These are phyloP conservation scores for Wasmannia auropunctata DNA, from an alignment of 1,140 invertebrate genomes.

Conservation along the genomic window DNA sequence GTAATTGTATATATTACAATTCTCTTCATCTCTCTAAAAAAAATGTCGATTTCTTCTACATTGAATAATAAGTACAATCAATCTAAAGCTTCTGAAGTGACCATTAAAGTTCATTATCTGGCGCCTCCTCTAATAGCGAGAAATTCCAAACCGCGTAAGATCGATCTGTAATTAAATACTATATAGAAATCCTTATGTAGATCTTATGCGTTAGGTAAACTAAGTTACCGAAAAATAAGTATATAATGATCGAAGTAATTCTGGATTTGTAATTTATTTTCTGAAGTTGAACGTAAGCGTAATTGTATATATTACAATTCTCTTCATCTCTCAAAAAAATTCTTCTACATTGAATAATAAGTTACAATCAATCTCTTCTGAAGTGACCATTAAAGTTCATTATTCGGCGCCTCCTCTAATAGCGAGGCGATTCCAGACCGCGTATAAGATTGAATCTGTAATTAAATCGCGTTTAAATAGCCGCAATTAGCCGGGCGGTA, in stretches of 20 bases:
- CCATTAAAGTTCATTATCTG: neutral
- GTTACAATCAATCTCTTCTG: neutral
- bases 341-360: conserved; percentile 6
- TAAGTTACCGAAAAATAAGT: neutral
- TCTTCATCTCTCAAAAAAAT: neutral
- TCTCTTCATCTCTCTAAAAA: neutral
- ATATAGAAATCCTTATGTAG: too few species aligned
- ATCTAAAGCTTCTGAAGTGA: neutral
- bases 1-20: neutral
- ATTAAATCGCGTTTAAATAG: conserved; percentile 49
- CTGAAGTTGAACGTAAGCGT: neutral
- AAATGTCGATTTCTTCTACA: neutral
- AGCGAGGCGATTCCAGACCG: neutral
- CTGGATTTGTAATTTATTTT: neutral
- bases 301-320: neutral
- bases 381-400: neutral
- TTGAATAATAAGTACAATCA: conserved; percentile 5
- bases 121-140: too few species aligned
- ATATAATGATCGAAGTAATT: neutral
- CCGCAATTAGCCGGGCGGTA: conserved; percentile 30
- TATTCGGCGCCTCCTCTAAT: neutral
- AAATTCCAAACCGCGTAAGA: conserved; percentile 4
- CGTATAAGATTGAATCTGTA: conserved; percentile 49
- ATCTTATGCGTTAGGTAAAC: neutral
- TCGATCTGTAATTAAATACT: conserved; percentile 51